These are phyloP conservation scores for Beroe ovata DNA, from an alignment of 37 sponge, comb jelly and placozoan species.

Conservation along the genomic window DNA sequence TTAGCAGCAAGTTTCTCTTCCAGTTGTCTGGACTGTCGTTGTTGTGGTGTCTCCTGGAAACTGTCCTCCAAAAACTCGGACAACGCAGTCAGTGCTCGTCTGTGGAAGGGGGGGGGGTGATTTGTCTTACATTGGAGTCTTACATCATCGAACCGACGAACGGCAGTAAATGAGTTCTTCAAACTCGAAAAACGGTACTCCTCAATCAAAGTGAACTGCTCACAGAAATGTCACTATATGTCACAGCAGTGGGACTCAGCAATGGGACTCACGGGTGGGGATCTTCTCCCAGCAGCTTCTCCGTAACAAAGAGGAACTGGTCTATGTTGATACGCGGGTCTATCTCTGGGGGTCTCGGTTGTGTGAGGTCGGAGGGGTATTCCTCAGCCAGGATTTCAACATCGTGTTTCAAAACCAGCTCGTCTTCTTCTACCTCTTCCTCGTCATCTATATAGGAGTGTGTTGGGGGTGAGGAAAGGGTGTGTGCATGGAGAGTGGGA, in stretches of 20 bases:
- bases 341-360: slow-evolving; percentile 21
- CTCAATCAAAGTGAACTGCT: not conserved
- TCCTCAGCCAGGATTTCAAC: slow-evolving; percentile 2
- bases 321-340: slow-evolving; percentile 17
- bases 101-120: not conserved
- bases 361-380: not conserved
- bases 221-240: not conserved
- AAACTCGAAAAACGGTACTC: not conserved
- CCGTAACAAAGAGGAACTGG: slow-evolving; percentile 51
- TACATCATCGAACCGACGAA: not conserved
- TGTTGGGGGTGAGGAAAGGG: not conserved
- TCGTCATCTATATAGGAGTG: not conserved
- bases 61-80: slow-evolving; percentile 62
- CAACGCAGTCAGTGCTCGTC: slow-evolving; percentile 45
- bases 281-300: slow-evolving; percentile 55
- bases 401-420: slow-evolving; percentile 29
- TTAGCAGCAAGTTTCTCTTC: slow-evolving; percentile 66
- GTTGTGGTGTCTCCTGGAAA: slow-evolving; percentile 67
- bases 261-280: slow-evolving; percentile 56
- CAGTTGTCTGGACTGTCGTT: slow-evolving; percentile 25
- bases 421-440: slow-evolving; percentile 8
- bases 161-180: not conserved
- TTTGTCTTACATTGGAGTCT: not conserved
- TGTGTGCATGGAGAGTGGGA: not conserved
- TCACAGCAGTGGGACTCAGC: not conserved